Conservation (phyloP, 2,113 vertebrate genomes). For the Gnathonemus longibarbis region DNA sequence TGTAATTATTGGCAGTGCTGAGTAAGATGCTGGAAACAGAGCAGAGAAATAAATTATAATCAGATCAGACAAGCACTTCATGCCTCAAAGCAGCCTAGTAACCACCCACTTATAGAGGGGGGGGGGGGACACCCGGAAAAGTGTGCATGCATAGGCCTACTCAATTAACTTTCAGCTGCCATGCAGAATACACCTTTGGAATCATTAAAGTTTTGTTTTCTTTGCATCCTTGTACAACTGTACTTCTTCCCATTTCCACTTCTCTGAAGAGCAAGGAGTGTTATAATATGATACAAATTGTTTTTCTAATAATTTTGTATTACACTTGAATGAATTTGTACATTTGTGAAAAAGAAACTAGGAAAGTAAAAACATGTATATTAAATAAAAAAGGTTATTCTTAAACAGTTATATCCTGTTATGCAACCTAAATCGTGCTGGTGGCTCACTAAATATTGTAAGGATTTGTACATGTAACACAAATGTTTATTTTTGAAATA, state of each 20-base stretch:
- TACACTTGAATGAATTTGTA: neutral
- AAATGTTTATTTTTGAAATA: neutral
- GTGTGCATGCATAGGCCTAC: neutral
- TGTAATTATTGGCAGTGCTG: neutral
- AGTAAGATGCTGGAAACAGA: neutral
- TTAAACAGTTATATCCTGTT: neutral
- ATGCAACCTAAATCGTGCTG: neutral
- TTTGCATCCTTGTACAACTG: neutral
- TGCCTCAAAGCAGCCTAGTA: constrained; percentile 11
- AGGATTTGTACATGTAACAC: neutral
- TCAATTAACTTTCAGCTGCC: neutral
- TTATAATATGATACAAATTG: neutral
- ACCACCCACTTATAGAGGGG: neutral
- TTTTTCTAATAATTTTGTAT: neutral
- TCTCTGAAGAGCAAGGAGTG: neutral
- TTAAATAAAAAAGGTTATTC: neutral
- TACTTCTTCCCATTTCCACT: neutral
- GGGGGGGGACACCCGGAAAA: neutral
- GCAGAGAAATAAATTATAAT: constrained; percentile 14
- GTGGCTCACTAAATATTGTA: neutral
- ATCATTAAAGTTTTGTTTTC: neutral
- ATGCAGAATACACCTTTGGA: neutral
- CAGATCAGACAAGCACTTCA: neutral
- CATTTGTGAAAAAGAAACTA: neutral
- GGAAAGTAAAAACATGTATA: neutral